phyloP scores from a whole-genome alignment of 2,113 vertebrate species.

The Irena cyanogastra region DNA sequence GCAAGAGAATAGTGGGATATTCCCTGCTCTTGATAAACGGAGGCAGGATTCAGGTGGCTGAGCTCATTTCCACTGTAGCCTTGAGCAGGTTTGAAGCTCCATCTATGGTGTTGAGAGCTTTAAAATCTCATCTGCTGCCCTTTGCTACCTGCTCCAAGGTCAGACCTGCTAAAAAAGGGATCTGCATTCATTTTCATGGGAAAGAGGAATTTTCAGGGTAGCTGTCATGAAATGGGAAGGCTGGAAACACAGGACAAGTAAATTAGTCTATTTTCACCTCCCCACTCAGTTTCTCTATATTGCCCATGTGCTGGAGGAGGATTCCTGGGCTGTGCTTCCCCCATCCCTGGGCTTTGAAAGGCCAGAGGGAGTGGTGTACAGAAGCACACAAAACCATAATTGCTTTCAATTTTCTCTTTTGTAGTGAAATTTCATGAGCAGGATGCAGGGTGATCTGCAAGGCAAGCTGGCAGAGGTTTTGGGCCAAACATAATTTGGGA shows the following conservation, averaged over 20 bases:
- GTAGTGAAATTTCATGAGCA: not conserved
- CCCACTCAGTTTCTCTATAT: not conserved
- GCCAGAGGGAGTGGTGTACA: not conserved
- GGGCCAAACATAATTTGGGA: conserved; percentile 26
- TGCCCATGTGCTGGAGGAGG: not conserved
- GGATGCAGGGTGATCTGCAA: not conserved
- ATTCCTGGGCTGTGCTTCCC: not conserved
- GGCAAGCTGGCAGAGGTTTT: conserved; percentile 6
- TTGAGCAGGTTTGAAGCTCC: not conserved
- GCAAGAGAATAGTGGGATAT: not conserved
- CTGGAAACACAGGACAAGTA: not conserved
- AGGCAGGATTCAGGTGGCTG: not conserved
- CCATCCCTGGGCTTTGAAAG: not conserved
- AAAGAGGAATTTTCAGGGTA: not conserved
- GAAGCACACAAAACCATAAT: not conserved
- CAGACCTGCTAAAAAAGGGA: not conserved
- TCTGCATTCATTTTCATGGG: not conserved
- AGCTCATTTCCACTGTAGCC: not conserved
- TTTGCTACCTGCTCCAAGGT: conserved; percentile 1
- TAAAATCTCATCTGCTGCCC: not conserved
- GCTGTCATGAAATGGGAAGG: not conserved
- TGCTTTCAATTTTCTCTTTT: conserved; percentile 1
- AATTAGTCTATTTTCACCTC: not conserved
- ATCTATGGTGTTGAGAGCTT: not conserved
- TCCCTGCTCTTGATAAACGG: not conserved